phyloP scores from a whole-genome alignment of 2,797 vertebrate species.

The Garrulus glandarius region DNA sequence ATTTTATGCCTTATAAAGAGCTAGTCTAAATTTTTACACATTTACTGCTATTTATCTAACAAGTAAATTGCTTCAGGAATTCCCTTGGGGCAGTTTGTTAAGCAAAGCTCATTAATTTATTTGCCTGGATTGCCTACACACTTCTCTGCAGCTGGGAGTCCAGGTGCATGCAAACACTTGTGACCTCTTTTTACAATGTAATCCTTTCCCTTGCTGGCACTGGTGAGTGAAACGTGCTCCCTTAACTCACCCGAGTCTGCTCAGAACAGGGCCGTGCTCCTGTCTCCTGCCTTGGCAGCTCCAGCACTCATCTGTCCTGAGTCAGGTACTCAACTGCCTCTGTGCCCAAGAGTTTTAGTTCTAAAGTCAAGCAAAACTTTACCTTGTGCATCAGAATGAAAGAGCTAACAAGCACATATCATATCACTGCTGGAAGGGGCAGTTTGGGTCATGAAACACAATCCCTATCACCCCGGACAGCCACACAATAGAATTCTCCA shows the following conservation, averaged over 20 bases:
- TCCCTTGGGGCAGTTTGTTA: background rate
- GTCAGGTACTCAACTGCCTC: background rate
- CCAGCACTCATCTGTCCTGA: background rate
- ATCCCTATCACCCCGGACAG: background rate
- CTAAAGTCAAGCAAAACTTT: background rate
- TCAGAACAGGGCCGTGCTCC: accelerated
- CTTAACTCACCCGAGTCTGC: accelerated
- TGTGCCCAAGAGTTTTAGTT: background rate
- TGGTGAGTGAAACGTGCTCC: background rate
- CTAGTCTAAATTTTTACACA: background rate
- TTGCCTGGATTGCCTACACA: background rate
- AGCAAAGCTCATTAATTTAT: constrained; percentile 7
- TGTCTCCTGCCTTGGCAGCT: background rate
- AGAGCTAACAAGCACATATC: background rate
- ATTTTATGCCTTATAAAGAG: background rate
- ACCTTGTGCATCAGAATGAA: background rate
- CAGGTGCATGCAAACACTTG: background rate
- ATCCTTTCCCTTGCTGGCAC: background rate
- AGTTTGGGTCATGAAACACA: background rate
- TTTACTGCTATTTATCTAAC: background rate
- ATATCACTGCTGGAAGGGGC: background rate
- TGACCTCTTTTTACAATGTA: background rate
- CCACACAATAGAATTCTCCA: background rate
- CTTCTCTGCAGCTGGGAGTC: background rate
- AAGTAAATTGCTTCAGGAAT: background rate